These are phyloP conservation scores for Nemurella pictetii DNA, from an alignment of 2,888 invertebrate species.

Conservation along the genomic window DNA sequence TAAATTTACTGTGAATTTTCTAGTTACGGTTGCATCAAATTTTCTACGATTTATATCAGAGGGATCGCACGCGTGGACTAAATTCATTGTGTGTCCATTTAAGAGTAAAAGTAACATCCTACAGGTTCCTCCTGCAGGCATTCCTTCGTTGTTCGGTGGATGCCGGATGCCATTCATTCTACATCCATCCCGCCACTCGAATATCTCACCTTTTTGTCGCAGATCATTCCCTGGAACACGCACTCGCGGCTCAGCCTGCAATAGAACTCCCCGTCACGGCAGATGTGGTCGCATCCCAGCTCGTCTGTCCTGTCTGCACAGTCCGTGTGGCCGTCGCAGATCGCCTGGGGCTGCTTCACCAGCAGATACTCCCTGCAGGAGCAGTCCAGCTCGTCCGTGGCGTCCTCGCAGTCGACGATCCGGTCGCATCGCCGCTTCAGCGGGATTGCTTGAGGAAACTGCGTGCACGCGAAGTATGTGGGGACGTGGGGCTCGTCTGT, in stretches of 20 bases:
- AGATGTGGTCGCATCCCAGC: slow-evolving; percentile 61
- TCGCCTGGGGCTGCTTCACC: slow-evolving; percentile 56
- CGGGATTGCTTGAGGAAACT: slow-evolving; percentile 68
- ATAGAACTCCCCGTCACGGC: slow-evolving; percentile 61
- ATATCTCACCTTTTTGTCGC: slow-evolving; percentile 59
- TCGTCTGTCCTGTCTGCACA: slow-evolving; percentile 79
- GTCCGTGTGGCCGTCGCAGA: slow-evolving; percentile 77
- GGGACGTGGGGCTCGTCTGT: background rate
- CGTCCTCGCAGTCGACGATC: slow-evolving; percentile 77
- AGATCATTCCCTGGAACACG: slow-evolving; percentile 61
- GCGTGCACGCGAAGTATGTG: slow-evolving; percentile 50
- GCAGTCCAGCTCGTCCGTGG: slow-evolving; percentile 75
- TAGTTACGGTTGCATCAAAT: too few species aligned
- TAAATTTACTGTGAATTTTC: too few species aligned
- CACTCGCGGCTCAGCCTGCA: slow-evolving; percentile 69
- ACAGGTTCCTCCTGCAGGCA: too few species aligned
- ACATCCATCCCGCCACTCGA: too few species aligned
- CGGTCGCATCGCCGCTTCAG: slow-evolving; percentile 66
- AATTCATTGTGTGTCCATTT: too few species aligned
- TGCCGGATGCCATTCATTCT: too few species aligned
- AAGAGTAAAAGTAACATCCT: too few species aligned
- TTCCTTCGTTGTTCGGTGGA: too few species aligned
- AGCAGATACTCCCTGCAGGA: slow-evolving; percentile 70
- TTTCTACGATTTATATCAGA: too few species aligned
- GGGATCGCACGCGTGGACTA: too few species aligned